Conservation (phyloP, 2,888 invertebrate species). For the Clusia tigrina region DNA sequence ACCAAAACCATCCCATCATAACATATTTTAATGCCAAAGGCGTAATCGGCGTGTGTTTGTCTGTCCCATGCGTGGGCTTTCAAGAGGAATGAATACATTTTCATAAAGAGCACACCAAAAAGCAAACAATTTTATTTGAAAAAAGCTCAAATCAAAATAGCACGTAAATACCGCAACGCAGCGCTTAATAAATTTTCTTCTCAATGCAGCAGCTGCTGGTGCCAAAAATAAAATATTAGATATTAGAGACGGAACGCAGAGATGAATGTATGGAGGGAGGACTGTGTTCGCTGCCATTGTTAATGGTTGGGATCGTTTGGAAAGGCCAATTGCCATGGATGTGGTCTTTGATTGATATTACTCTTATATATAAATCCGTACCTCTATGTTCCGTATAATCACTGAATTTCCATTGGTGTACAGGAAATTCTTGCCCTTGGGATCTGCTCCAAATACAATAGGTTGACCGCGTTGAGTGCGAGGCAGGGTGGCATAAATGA, state of each 20-base stretch:
- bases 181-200: constrained; percentile 2
- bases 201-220: background rate
- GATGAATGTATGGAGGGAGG: too few relatives aligned
- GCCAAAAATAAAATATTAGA: background rate
- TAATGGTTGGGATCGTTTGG: too few relatives aligned
- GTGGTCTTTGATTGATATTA: too few relatives aligned
- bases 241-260: constrained; percentile 21
- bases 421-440: constrained; percentile 95
- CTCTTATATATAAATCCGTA: too few relatives aligned
- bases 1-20: too few relatives aligned
- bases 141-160: too few relatives aligned
- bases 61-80: background rate
- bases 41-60: background rate
- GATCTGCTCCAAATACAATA: constrained; percentile 92
- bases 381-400: constrained; percentile 94
- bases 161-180: background rate
- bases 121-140: background rate
- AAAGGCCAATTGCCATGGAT: too few relatives aligned
- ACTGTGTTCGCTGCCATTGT: background rate
- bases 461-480: constrained; percentile 94
- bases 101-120: background rate
- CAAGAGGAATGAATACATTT: background rate
- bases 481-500: constrained; percentile 91
- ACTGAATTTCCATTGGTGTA: constrained; percentile 98
- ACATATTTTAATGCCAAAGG: too few relatives aligned